These are phyloP conservation scores for Lerema accius DNA, from an alignment of 1,140 invertebrate genomes.

Conservation along the genomic window DNA sequence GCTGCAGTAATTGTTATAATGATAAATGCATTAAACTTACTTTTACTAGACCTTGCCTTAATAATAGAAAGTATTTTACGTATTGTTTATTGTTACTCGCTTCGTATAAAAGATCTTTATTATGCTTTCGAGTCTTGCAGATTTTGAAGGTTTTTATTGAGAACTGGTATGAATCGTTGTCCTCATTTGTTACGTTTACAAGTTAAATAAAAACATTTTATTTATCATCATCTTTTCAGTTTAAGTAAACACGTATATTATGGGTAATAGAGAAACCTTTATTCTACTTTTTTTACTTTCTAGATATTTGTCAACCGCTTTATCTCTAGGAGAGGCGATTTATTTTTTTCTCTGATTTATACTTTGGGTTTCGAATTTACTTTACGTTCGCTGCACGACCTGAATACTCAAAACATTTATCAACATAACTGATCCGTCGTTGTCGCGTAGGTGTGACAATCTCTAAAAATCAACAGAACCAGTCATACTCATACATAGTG, in stretches of 20 bases:
- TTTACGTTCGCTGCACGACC: not conserved
- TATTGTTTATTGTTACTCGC: slow-evolving; percentile 57
- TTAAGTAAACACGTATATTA: not conserved
- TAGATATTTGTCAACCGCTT: not conserved
- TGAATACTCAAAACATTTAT: slow-evolving; percentile 14
- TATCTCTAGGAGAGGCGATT: not conserved
- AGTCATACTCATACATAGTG: not conserved
- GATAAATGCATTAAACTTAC: slow-evolving; percentile 70
- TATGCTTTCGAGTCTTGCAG: not conserved
- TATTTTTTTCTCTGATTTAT: not conserved
- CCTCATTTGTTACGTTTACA: not conserved
- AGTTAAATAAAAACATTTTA: not conserved
- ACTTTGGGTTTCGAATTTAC: slow-evolving; percentile 6
- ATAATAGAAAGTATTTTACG: slow-evolving; percentile 67
- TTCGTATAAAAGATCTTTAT: slow-evolving; percentile 43
- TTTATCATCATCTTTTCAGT: not conserved
- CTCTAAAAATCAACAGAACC: slow-evolving; percentile 15
- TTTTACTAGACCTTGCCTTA: slow-evolving; percentile 58
- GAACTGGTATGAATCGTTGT: not conserved
- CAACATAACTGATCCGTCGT: not conserved
- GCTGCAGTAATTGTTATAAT: slow-evolving; percentile 65
- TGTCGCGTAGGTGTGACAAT: slow-evolving; percentile 10
- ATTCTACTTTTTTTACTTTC: not conserved
- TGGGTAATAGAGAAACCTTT: not conserved
- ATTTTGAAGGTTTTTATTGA: not conserved